Evolutionary conservation across 1,140 invertebrate species (phyloP), one percentile per base, ranked within the genome.

Genomic region (Antheraea pernyi): DNA sequence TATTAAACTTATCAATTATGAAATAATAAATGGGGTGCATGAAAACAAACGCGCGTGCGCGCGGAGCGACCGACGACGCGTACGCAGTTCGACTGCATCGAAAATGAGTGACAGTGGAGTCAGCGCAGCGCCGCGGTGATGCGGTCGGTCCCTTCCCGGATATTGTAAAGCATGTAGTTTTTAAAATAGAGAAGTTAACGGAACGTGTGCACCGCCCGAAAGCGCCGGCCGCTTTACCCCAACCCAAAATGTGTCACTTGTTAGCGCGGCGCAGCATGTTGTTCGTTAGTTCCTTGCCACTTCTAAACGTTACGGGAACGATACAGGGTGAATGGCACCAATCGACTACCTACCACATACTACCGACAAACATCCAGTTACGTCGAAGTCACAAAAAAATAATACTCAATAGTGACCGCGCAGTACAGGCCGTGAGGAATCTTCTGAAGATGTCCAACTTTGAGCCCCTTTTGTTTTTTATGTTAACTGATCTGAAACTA

Each of bases 171-270:
- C 79, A 86, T 88, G 84, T 88, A 85, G 83, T 89, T 88, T 91
- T 91, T 90, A 89, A 89, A 91, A 90, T 89, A 90, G 89, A 88
- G 89, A 90, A 91, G 81, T 82, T 83, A 90, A 91, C 85, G 86
- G 85, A 89, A 90, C 88, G 86, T 86, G 85, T 86, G 79, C 80
- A 84, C 85, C 73, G 89, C 80, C 88, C 85, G 82, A 90, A 90
- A 89, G 88, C 84, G 84, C 82, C 86, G 80, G 81, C 78, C 81
- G 86, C 79, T 91, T 86, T 90, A 88, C 86, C 88, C 86, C 79
- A 80, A 83, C 80, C 77, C 83, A 74, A 89, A 90, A 89, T 91
- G 80, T 91, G 85, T 90, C 89, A 90, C 86, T 91, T 84, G 84
- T 77, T 77, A 77, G 18, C 61, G 70, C 74, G 70, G 65, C 73